Base-by-base conservation (phyloP, 2,113 vertebrate species). In the Cricetomys ansorgei region DNA sequence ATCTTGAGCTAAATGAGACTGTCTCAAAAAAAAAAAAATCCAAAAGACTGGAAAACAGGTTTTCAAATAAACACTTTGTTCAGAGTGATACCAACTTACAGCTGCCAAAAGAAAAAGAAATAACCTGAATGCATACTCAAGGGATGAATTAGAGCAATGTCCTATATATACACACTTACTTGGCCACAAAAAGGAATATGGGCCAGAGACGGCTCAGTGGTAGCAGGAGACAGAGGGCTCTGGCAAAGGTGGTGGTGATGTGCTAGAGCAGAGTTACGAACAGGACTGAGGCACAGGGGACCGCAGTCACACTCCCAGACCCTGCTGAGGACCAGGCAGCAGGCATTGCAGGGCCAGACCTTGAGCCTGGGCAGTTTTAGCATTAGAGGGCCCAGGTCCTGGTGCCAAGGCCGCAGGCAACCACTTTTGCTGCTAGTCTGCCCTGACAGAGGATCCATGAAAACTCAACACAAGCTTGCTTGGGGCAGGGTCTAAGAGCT, bases 51-150 rank as follows among this genome's bases (percentile, higher is more conserved):
- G 5, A 81, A 48, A 81, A 7, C 25, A 45, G 25, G 53, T 65
- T 48, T 53, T 93, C 83, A 93, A 70, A 88, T 31, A 50, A 34
- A 65, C 43, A 87, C 37, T 88, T 59, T 94, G 86, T 59, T 77
- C 45, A 50, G 0, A 76, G 57, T 62, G 76, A 12, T 40, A 73
- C 34, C 69, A 37, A 45, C 11, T 89, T 50, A 55, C 67, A 89
- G 79, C 0, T 89, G 77, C 45, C 89, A 59, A 64, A 89, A 76
- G 73, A 40, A 0, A 84, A 72, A 64, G 37, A 70, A 34, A 88
- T 34, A 55, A 73, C 29, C 21, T n/a, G 72, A 45, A n/a, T 72
- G 86, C 21, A 76, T 53, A 45, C 23, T 73, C 70, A 37, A 31
- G 70, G 23, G 19, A 40, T 0, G 1, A 45, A 59, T 21, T 29